These are phyloP conservation scores for Cephus pygmeus DNA, from an alignment of 2,888 invertebrate genomes.

Conservation along the genomic window DNA sequence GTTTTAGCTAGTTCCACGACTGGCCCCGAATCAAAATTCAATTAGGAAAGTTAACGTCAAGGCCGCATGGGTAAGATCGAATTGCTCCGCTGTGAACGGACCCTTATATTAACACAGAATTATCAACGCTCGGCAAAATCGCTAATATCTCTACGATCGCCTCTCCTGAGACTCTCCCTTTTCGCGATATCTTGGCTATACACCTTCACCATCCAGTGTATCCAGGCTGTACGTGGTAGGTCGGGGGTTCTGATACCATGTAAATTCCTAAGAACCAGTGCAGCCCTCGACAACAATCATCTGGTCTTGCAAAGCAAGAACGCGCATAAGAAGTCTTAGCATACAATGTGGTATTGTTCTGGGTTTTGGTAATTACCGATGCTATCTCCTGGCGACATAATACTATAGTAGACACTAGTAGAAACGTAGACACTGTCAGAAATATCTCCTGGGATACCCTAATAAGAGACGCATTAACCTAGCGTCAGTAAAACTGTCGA, in stretches of 20 bases:
- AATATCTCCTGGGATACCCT: neutral
- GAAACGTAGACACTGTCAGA: neutral
- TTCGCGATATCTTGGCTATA: neutral
- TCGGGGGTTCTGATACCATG: neutral
- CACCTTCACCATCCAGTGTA: neutral
- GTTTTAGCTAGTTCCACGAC: conserved; percentile 9
- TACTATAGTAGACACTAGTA: neutral
- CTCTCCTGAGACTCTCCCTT: neutral
- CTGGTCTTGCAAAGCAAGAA: neutral
- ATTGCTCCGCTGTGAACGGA: neutral
- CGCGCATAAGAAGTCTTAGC: neutral
- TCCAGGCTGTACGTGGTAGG: neutral
- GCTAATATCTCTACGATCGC: conserved; percentile 6
- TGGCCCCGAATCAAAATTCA: conserved; percentile 29
- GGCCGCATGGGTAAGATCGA: conserved; percentile 13
- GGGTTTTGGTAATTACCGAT: neutral
- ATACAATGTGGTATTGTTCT: neutral
- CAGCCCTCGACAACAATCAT: neutral
- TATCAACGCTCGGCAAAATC: conserved; percentile 14
- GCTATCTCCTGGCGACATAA: neutral
- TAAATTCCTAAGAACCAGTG: neutral
- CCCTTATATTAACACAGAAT: conserved; percentile 9
- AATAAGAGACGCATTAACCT: neutral
- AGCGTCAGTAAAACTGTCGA: neutral
- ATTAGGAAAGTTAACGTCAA: conserved; percentile 33